Base-by-base conservation (phyloP, 2,888 invertebrate species). In the Copidosoma aretas region DNA sequence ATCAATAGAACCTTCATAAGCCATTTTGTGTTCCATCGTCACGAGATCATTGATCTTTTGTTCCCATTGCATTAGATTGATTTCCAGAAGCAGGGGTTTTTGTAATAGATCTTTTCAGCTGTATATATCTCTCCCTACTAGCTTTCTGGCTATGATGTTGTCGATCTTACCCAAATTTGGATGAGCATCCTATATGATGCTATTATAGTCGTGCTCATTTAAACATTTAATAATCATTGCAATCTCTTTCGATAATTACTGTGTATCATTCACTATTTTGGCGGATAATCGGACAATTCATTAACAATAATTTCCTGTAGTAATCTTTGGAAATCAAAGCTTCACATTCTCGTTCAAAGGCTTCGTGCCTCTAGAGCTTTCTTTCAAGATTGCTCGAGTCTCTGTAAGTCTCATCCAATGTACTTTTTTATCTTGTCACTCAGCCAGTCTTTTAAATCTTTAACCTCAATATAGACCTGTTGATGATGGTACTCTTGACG, bases 301-400 rank as follows among this genome's bases (percentile, higher is more conserved):
- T 46, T 4, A 54, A 19, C 43, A 22, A 49, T 60, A 14, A 10
- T 39, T 57, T 63, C 46, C 88, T 88, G 79, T 91, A 91, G 77
- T 91, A 90, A 67, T 90, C 90, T 72, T 90, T 89, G 0, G 89
- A 88, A 68, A 93, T 89, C 71, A 95, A 83, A 1, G 89, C 89
- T 77, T 92, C 89, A 1, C 93, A 85, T 81, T 99, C 98, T 0
- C 97, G 87, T 79, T 98, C 97, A 80, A 98, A 98, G 0, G 98
- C 97, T 83, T 97, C 95, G 81, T 99, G 98, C 80, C 97, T 97
- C 84, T 97, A 96, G 1, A 97, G 85, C 81, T 97, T 97, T 0
- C 96, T 88, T 74, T 96, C 95, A 72, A 96, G 84, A 82, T 98
- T 97, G 52, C 89, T 91, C 21, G 97, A 85, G 79, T 97, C 97